Conservation (phyloP, 2,797 vertebrate genomes). For the Cichlasoma orientale region DNA sequence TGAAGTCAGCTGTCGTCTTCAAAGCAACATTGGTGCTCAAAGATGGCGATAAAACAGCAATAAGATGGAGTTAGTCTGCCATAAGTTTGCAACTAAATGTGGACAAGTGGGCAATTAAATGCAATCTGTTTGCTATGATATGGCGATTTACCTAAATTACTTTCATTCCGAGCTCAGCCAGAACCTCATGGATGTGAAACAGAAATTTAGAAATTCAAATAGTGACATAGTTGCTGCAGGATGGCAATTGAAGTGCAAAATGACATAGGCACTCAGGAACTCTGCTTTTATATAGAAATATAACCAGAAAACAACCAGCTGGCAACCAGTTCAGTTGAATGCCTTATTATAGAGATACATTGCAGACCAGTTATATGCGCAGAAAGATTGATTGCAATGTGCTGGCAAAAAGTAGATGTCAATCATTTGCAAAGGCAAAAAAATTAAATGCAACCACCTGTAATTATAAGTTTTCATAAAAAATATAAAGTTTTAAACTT, state of each 20-base stretch:
- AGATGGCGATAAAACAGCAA: background rate
- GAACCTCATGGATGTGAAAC: background rate
- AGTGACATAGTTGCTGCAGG: background rate
- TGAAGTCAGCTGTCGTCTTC: background rate
- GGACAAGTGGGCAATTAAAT: background rate
- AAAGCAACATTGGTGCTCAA: background rate
- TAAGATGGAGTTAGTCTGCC: background rate
- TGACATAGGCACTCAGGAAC: background rate
- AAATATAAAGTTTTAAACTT: background rate
- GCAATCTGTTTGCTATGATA: background rate
- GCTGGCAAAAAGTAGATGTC: no score
- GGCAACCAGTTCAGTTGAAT: no score
- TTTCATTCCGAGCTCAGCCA: background rate
- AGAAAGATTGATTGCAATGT: no score
- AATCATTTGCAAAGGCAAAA: no score
- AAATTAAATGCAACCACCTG: background rate
- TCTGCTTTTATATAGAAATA: background rate
- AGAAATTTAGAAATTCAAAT: background rate
- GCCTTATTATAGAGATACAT: no score
- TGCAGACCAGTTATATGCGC: no score
- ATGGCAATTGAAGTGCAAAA: background rate
- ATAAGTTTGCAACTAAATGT: accelerated
- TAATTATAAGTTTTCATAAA: background rate
- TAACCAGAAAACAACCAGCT: background rate
- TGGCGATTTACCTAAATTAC: background rate